phyloP scores from a whole-genome alignment of 2,113 vertebrate genomes.

The Barnardius zonarius region DNA sequence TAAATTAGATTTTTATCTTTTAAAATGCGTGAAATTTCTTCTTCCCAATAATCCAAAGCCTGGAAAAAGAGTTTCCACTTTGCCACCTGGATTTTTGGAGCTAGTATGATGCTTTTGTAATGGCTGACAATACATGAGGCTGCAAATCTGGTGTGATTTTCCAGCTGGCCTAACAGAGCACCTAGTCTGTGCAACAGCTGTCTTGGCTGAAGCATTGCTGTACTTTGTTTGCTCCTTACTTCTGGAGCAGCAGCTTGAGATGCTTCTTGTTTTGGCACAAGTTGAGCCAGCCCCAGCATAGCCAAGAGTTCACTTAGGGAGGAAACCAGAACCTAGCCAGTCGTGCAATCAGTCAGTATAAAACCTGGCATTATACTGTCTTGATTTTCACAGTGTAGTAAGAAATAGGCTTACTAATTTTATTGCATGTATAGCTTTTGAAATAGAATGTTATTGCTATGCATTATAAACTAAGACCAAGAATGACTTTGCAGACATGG shows the following conservation, averaged over 20 bases:
- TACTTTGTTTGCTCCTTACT: neutral
- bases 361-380: neutral
- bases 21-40: neutral
- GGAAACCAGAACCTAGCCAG: neutral
- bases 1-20: neutral
- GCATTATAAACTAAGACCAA: neutral
- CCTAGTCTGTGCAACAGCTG: fast-evolving
- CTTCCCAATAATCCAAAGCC: neutral
- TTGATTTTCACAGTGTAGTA: neutral
- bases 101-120: neutral
- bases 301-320: neutral
- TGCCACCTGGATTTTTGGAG: neutral
- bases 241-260: neutral
- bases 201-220: neutral
- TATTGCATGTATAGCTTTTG: neutral
- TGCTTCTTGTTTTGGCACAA: neutral
- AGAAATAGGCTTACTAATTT: neutral
- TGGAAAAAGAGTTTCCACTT: neutral
- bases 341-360: neutral
- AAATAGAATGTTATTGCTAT: neutral
- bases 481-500: neutral
- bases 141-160: neutral
- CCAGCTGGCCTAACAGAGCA: neutral
- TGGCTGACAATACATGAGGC: neutral
- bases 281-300: neutral